Conservation (phyloP, 2,888 invertebrate species). For the Cheilosia urbana region DNA sequence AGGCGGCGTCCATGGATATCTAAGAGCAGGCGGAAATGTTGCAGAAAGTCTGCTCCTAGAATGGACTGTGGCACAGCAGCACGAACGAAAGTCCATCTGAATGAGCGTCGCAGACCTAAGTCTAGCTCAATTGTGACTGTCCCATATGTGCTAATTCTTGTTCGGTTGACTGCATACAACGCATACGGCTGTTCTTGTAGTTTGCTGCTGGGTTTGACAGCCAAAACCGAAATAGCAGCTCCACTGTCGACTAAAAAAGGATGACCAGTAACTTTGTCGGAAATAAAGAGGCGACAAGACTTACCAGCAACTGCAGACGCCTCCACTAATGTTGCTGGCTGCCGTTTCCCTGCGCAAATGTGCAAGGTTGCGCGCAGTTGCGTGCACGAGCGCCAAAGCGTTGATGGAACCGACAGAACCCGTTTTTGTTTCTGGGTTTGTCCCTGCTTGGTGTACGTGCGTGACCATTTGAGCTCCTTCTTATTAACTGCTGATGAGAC, state of each 20-base stretch:
- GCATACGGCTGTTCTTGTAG: constrained; percentile 1
- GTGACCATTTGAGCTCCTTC: background rate
- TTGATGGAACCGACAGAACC: constrained; percentile 8
- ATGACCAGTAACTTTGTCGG: constrained; percentile 14
- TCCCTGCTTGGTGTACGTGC: constrained; percentile 1
- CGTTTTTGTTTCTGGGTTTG: background rate
- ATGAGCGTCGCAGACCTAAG: constrained; percentile 1
- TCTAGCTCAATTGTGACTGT: constrained; percentile 11
- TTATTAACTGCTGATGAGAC: background rate
- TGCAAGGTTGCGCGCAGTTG: constrained; percentile 14
- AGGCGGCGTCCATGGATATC: constrained; percentile 33
- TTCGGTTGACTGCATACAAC: constrained; percentile 14
- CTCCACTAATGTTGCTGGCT: constrained; percentile 22
- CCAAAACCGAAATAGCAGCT: constrained; percentile 20
- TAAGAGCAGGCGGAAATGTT: constrained; percentile 12
- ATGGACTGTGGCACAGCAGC: constrained; percentile 19
- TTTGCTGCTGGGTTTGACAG: background rate
- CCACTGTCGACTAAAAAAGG: constrained; percentile 23
- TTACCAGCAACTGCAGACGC: constrained; percentile 32
- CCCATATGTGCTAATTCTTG: constrained; percentile 14
- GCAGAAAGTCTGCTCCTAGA: constrained; percentile 24
- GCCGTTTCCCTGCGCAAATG: constrained; percentile 24
- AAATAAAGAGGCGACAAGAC: constrained; percentile 18
- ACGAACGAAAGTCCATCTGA: constrained; percentile 30
- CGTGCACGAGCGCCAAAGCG: constrained; percentile 3